Evolutionary conservation across 1,140 invertebrate genomes (phyloP), one percentile per base, ranked within the genome.

Genomic region (Drosophila varians): DNA sequence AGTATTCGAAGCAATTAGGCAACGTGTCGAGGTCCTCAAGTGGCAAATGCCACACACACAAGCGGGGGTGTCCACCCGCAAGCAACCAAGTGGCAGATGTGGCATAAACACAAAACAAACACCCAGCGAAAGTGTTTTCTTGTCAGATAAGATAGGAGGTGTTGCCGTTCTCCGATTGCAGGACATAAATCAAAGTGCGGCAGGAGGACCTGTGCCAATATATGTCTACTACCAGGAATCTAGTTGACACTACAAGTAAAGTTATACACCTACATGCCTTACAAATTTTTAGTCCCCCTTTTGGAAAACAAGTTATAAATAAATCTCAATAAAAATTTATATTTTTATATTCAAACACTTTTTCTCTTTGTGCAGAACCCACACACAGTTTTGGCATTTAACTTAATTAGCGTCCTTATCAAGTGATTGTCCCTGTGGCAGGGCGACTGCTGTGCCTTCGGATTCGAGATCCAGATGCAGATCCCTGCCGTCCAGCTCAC

Each of bases 361-460:
- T 64, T 64, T 46, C 28, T 26, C 4, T 16, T 7, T 1, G 42
- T 64, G 49, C 38, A 51, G n/a, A 5, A 43, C 61, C 62, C 80
- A 68, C 79, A 86, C 82, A 65, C 4, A 42, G 51, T 31, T 57
- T 26, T 12, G 36, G 57, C 57, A 86, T 76, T 84, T 80, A 86
- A 84, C 80, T 86, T 84, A 84, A 84, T 84, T 84, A 87, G 68
- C 53, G 52, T 47, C 31, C 46, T 80, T 84, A 84, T 84, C 80
- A 64, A 69, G 49, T 75, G 54, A 31, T 70, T 61, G 68, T 77
- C 74, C 74, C 75, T 77, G 51, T 55, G 52, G 53, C 47, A 38
- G 42, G 31, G 34, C 51, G 55, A 71, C 76, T 79, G 76, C 71
- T 75, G 71, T 61, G 77, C 58, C 21, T 4, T 11, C 42, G 69